phyloP scores from a whole-genome alignment of 1,140 invertebrate species.

The Pinna nobilis region DNA sequence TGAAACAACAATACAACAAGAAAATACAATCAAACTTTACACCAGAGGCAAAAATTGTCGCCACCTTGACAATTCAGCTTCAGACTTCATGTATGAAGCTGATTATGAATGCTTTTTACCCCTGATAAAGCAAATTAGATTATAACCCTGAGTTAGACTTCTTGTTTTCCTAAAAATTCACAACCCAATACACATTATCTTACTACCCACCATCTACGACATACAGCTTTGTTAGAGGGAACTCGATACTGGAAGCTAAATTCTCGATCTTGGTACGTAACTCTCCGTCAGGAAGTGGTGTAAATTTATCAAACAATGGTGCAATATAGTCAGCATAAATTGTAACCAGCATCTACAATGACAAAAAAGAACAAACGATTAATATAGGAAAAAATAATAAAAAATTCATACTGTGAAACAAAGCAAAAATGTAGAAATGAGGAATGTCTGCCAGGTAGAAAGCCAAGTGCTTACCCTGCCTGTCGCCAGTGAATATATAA shows the following conservation, averaged over 20 bases:
- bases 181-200: not conserved
- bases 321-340: conserved; percentile 98
- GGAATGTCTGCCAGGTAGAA: not conserved
- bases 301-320: conserved; percentile 98
- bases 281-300: conserved; percentile 94
- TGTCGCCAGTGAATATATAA: too few species aligned
- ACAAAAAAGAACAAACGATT: not conserved
- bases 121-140: too few species aligned
- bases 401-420: not conserved
- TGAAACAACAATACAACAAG: too few species aligned
- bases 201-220: conserved; percentile 92
- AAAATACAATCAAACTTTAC: too few species aligned
- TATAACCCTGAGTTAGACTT: conserved; percentile 92
- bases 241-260: conserved; percentile 90
- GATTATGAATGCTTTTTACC: too few species aligned
- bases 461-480: too few species aligned
- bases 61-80: too few species aligned
- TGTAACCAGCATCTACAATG: conserved; percentile 84
- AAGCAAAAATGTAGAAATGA: too few species aligned
- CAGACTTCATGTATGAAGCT: too few species aligned
- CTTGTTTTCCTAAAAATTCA: not conserved
- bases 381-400: not conserved
- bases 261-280: conserved; percentile 91
- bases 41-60: too few species aligned
- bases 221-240: conserved; percentile 96